phyloP scores from a whole-genome alignment of 2,888 invertebrate genomes.

The Carterocephalus palaemon region DNA sequence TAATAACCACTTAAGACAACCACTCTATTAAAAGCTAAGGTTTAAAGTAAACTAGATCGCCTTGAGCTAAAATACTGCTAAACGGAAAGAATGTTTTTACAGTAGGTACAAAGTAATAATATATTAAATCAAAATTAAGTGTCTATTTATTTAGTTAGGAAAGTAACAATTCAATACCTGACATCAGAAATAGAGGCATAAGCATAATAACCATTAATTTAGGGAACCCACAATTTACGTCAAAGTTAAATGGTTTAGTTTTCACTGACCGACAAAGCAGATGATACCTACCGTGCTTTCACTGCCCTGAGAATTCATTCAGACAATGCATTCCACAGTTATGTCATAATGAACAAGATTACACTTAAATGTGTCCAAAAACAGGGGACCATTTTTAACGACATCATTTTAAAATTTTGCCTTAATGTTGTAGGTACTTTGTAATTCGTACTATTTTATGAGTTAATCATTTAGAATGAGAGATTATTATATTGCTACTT shows the following conservation, averaged over 20 bases:
- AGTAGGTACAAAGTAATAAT: no score
- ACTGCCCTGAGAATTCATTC: constrained; percentile 28
- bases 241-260: constrained; percentile 5
- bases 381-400: background rate
- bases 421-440: background rate
- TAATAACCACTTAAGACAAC: background rate
- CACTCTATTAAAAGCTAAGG: constrained; percentile 8
- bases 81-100: no score
- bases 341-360: constrained; percentile 18
- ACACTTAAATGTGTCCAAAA: background rate
- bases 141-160: no score
- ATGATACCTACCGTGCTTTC: constrained; percentile 28
- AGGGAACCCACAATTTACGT: background rate
- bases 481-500: no score
- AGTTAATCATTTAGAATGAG: no score
- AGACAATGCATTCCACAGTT: constrained; percentile 19
- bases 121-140: no score
- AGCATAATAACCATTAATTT: no score
- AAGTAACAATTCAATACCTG: no score
- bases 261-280: constrained; percentile 2
- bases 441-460: no score
- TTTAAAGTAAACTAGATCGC: constrained; percentile 15
- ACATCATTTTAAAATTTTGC: background rate
- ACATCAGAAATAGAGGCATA: no score
- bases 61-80: constrained; percentile 20